Evolutionary conservation across 1,140 invertebrate species (phyloP).

Genomic region (Leptoteleia sp.): DNA sequence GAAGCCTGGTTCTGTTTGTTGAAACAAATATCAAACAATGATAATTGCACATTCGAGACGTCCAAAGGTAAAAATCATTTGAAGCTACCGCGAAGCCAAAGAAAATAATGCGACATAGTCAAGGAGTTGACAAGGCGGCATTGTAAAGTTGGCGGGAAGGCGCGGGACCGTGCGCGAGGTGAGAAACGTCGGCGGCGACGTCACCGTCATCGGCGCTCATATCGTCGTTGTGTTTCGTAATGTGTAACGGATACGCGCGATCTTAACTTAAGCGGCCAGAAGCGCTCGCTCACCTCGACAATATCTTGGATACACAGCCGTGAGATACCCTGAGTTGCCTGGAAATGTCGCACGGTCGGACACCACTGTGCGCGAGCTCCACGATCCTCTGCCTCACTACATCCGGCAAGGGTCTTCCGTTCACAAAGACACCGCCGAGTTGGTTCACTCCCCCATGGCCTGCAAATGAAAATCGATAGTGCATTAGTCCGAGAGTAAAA

Average conservation of each 20-base stretch:
- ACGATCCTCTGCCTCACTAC: conserved; percentile 97
- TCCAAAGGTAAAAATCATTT: conserved; percentile 15
- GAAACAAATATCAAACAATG: conserved; percentile 12
- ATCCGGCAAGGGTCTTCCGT: conserved; percentile 96
- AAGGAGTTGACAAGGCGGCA: conserved; percentile 48
- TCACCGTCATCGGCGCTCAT: conserved; percentile 16
- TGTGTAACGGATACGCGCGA: conserved; percentile 53
- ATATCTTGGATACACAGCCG: conserved; percentile 96
- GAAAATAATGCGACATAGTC: conserved; percentile 45
- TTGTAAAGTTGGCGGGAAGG: conserved; percentile 59
- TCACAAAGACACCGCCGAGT: conserved; percentile 97
- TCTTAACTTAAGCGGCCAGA: conserved; percentile 19
- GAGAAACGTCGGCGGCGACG: conserved; percentile 36
- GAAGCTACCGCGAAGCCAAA: conserved; percentile 30
- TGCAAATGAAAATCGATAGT: conserved; percentile 19
- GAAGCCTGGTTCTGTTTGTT: too few species aligned
- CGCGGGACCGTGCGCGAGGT: conserved; percentile 28
- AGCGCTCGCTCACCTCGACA: conserved; percentile 89
- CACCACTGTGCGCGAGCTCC: conserved; percentile 96
- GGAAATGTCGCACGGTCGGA: conserved; percentile 96
- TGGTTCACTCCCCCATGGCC: conserved; percentile 97
- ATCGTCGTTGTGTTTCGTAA: conserved; percentile 44
- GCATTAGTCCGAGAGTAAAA: conserved; percentile 14
- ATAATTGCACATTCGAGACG: conserved; percentile 11
- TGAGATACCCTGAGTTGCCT: conserved; percentile 94